Percentiles rank a stretch among this genome's conserved stretches.
phyloP scores from a whole-genome alignment of 2,797 vertebrate species.

The Basileuterus tristriatus region DNA sequence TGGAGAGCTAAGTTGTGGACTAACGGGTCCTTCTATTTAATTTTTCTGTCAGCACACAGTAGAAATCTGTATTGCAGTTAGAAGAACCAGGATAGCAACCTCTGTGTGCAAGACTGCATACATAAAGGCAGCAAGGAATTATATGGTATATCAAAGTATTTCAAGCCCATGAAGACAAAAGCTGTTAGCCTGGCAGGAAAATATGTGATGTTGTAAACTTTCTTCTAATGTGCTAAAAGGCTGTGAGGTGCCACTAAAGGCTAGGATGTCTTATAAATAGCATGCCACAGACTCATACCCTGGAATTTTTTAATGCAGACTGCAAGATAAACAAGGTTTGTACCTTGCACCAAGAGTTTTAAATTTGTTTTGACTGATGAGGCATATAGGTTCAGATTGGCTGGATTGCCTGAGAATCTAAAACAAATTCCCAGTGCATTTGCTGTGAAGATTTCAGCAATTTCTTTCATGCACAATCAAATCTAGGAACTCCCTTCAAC shows the following conservation, averaged over 20 bases:
- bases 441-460: not conserved
- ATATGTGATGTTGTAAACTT: not conserved
- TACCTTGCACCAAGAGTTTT: not conserved
- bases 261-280: not conserved
- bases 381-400: not conserved
- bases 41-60: not conserved
- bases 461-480: not conserved
- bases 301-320: not conserved
- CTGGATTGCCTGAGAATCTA: not conserved
- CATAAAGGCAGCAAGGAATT: not conserved
- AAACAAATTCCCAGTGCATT: not conserved
- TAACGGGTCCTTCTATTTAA: not conserved
- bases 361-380: not conserved
- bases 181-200: not conserved
- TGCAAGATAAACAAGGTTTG: not conserved
- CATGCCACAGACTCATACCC: accelerated
- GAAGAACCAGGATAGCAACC: not conserved
- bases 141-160: not conserved
- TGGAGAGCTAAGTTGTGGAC: not conserved
- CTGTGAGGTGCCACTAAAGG: not conserved
- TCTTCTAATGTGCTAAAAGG: not conserved
- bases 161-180: not conserved
- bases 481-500: not conserved
- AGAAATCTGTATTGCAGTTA: not conserved
- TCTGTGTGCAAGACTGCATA: not conserved